Percentiles rank a stretch among this genome's conserved stretches.
phyloP scores from a whole-genome alignment of 2,888 invertebrate species.

The Idaea straminata region DNA sequence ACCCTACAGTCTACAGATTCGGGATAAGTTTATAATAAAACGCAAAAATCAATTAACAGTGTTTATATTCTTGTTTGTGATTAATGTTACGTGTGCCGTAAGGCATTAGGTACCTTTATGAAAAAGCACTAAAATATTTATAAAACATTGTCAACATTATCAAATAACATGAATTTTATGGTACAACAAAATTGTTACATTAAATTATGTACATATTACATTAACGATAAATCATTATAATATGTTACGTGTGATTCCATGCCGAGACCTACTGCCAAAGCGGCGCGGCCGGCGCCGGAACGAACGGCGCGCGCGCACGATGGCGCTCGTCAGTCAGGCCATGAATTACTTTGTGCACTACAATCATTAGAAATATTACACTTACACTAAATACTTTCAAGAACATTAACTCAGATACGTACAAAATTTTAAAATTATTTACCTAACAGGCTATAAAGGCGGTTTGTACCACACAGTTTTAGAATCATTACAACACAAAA shows the following conservation, averaged over 20 bases:
- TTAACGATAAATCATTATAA: conserved; percentile 22
- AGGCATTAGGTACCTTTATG: conserved; percentile 70
- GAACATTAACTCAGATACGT: conserved; percentile 45
- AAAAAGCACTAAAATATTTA: conserved; percentile 69
- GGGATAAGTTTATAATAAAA: conserved; percentile 48
- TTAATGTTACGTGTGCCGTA: conserved; percentile 74
- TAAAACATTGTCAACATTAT: conserved; percentile 68
- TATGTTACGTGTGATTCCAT: conserved; percentile 24
- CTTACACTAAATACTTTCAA: conserved; percentile 28
- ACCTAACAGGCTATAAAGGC: conserved; percentile 35
- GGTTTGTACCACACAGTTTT: conserved; percentile 43
- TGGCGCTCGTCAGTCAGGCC: conserved; percentile 10
- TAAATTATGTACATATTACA: conserved; percentile 50
- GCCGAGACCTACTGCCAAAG: conserved; percentile 7
- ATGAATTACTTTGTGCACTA: conserved; percentile 65
- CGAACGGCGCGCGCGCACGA: too few species aligned
- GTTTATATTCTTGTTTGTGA: conserved; percentile 78
- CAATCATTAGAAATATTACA: conserved; percentile 52
- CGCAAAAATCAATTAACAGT: conserved; percentile 69
- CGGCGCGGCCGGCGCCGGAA: conserved; percentile 12
- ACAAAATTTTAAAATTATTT: conserved; percentile 31
- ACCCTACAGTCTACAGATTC: conserved; percentile 3
- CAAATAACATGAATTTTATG: conserved; percentile 59
- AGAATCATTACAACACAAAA: conserved; percentile 29
- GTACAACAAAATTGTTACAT: conserved; percentile 58